Percentiles rank a stretch among this genome's conserved stretches.
Conservation (phyloP, 2,888 invertebrate genomes). For the Synanthedon vespiformis region DNA sequence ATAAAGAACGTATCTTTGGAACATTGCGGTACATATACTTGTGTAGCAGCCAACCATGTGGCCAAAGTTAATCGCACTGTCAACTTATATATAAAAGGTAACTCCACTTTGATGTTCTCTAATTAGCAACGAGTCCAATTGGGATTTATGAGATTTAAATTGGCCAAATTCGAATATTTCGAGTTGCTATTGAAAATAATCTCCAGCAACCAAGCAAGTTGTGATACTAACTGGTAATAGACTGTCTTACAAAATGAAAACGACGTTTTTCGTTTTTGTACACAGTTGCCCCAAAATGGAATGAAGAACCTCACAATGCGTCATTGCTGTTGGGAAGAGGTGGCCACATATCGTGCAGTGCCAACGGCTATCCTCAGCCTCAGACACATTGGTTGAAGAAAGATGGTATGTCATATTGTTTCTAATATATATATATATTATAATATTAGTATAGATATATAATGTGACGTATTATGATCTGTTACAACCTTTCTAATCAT, state of each 20-base stretch:
- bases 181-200: no score
- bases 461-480: no score
- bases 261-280: not conserved
- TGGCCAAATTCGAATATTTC: no score
- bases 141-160: no score
- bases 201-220: no score
- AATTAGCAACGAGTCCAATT: no score
- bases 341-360: conserved; percentile 80
- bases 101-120: conserved; percentile 6
- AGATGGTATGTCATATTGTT: conserved; percentile 64
- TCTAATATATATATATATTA: no score
- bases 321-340: conserved; percentile 80
- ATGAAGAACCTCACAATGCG: conserved; percentile 79
- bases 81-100: conserved; percentile 80
- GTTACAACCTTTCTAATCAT: no score
- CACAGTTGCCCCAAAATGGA: conserved; percentile 83
- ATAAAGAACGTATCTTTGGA: conserved; percentile 79
- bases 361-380: conserved; percentile 86
- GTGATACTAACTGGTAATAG: no score
- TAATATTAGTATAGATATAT: no score
- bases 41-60: conserved; percentile 79
- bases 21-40: conserved; percentile 80
- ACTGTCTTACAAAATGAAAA: no score
- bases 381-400: conserved; percentile 81
- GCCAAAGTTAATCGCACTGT: conserved; percentile 78